Evolutionary conservation across 2,797 vertebrate species (phyloP), one percentile per base, ranked within the genome.

Genomic region (Muscicapa comitata): DNA sequence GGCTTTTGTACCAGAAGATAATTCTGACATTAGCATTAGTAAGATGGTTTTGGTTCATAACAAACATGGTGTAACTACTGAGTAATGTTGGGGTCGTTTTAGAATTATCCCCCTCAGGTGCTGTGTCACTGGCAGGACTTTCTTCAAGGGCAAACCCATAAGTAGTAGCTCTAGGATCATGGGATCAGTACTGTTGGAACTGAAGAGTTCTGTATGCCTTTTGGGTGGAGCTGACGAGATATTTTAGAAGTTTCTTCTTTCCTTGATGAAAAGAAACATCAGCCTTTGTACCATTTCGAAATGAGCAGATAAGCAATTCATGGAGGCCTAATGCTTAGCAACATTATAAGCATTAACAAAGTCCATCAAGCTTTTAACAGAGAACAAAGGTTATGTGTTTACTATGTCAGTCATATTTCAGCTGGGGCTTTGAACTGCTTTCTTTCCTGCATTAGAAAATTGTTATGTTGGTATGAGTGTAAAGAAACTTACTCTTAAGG

Each of bases 41-140:
- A 50, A 77, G 62, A 83, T 61, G 38, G 13, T 43, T 93, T 96
- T 92, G 75, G 53, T 95, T 88, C n/a, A 11, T 90, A 74, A 65
- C 31, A 88, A 81, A 59, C 13, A 31, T 67, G 58, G 54, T 92
- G n/a, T 63, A 70, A 63, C 26, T 78, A 35, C 55, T 66, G 53
- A 88, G 80, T 90, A 92, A 66, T 71, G 21, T 55, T 57, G 37
- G 28, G 10, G 17, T 24, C 82, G 31, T 88, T 93, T 20, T 86
- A 75, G 40, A 79, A 35, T 77, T 88, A 16, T 48, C 17, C 17
- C 23, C 4, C 28, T 70, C 33, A 17, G 29, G 18, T 85, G 17
- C 59, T 72, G 2, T 71, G 51, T 81, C 45, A 53, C 33, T 66
- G 67, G 17, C 72, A 74, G 35, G 28, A 26, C 11, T 77, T 86